Evolutionary conservation across 2,888 invertebrate genomes (phyloP).

Genomic region (Chrysolina haemoptera): DNA sequence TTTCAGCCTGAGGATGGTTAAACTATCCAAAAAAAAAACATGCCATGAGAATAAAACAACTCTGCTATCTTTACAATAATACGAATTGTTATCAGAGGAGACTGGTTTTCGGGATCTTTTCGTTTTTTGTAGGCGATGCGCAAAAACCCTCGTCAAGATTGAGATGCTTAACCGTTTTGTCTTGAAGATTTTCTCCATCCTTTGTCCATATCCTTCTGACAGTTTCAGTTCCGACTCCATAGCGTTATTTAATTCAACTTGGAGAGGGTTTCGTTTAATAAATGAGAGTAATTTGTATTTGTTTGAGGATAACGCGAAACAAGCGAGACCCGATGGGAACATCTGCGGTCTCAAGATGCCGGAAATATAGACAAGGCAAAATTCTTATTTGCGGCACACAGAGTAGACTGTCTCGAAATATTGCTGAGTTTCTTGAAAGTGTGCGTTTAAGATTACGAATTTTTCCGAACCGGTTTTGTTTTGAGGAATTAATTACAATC

Average conservation of each 20-base stretch:
- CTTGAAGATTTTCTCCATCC: neutral
- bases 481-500: no score
- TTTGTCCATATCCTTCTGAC: conserved; percentile 21
- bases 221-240: conserved; percentile 27
- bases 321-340: conserved; percentile 25
- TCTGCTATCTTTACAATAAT: no score
- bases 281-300: conserved; percentile 57
- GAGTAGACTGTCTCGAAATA: neutral
- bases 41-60: no score
- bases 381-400: conserved; percentile 21
- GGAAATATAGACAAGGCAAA: conserved; percentile 20
- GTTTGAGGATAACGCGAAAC: conserved; percentile 52
- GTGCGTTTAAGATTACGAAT: neutral
- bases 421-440: neutral
- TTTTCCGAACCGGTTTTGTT: neutral
- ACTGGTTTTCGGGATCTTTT: neutral
- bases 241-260: conserved; percentile 44
- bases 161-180: conserved; percentile 8
- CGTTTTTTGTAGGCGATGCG: neutral
- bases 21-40: no score
- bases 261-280: conserved; percentile 46
- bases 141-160: neutral
- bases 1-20: no score
- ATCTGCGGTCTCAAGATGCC: conserved; percentile 23
- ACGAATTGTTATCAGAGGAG: no score